A percentile compares a stretch with the other conserved stretches of the same genome.
Conservation (phyloP, 2,888 invertebrate genomes). For the Ecdyonurus torrentis region DNA sequence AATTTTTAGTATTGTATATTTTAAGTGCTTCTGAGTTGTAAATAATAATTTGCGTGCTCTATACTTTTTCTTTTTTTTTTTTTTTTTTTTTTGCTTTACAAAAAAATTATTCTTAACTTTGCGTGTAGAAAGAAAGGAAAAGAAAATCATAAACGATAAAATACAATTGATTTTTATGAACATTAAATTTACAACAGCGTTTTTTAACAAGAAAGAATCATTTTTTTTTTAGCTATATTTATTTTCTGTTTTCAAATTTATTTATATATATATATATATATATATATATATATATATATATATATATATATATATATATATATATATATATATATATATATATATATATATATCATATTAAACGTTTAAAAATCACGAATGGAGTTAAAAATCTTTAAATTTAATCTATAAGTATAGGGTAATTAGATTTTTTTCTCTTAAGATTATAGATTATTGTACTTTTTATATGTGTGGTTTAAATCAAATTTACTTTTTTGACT, state of each 20-base stretch:
- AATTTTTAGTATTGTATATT: background rate
- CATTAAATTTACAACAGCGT: background rate
- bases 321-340: too few species aligned
- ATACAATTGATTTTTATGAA: background rate
- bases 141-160: background rate
- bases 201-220: background rate
- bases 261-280: too few species aligned
- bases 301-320: too few species aligned
- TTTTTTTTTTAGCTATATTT: background rate
- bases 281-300: too few species aligned
- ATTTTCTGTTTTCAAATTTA: background rate
- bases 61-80: background rate
- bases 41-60: background rate
- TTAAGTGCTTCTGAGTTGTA: background rate
- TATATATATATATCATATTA: too few species aligned
- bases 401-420: background rate
- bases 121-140: background rate
- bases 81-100: too few species aligned
- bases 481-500: background rate
- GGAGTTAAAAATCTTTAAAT: background rate
- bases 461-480: background rate
- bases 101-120: too few species aligned
- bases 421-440: background rate
- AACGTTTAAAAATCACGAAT: too few species aligned
- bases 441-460: background rate